Conservation (phyloP, 1,140 invertebrate species). For the Macrocentrus cingulum region DNA sequence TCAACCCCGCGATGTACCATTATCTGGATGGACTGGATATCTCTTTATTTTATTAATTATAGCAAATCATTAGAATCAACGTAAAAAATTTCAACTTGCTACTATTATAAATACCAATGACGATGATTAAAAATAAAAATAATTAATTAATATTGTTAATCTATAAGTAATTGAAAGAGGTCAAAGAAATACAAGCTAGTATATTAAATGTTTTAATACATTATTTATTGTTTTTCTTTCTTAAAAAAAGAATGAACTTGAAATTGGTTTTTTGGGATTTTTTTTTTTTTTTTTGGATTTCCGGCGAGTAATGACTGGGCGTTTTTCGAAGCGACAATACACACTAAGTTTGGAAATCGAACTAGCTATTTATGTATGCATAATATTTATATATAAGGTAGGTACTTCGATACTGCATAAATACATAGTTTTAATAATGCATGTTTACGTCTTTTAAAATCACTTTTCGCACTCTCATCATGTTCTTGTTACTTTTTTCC, state of each 20-base stretch:
- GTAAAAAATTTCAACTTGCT: too few relatives aligned
- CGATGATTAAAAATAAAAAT: too few relatives aligned
- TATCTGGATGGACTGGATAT: too few relatives aligned
- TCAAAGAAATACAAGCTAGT: too few relatives aligned
- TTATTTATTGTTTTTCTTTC: constrained; percentile 49
- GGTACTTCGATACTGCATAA: constrained; percentile 48
- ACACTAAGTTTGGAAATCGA: constrained; percentile 56
- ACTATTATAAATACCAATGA: too few relatives aligned
- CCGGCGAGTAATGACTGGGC: constrained; percentile 56
- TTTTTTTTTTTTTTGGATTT: constrained; percentile 38
- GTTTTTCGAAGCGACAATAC: constrained; percentile 54
- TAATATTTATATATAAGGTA: constrained; percentile 49
- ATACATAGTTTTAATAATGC: constrained; percentile 51
- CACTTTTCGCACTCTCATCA: constrained; percentile 16
- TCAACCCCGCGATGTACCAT: too few relatives aligned
- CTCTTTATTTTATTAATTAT: too few relatives aligned
- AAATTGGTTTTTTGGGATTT: constrained; percentile 48
- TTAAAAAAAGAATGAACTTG: constrained; percentile 58
- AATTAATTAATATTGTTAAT: too few relatives aligned
- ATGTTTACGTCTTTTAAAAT: constrained; percentile 39
- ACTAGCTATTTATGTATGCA: constrained; percentile 55
- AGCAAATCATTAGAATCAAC: too few relatives aligned
- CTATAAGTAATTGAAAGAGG: too few relatives aligned
- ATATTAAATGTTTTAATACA: constrained; percentile 42
- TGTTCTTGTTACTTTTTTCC: too few relatives aligned